These are phyloP conservation scores for Cheilosia urbana DNA, from an alignment of 2,888 invertebrate species.

Conservation along the genomic window DNA sequence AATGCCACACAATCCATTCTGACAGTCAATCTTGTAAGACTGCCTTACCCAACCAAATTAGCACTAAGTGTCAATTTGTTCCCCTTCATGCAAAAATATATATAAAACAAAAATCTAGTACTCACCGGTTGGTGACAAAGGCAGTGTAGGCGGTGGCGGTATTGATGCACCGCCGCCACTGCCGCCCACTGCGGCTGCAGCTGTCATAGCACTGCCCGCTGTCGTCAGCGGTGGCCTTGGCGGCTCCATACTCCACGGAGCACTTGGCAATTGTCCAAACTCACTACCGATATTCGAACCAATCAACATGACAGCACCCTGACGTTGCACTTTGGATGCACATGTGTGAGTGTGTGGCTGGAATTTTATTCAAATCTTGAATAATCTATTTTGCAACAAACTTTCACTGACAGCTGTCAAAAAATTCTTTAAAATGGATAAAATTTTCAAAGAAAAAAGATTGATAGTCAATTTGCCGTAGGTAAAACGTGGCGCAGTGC, in stretches of 20 bases:
- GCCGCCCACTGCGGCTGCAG: slow-evolving; percentile 62
- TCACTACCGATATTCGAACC: slow-evolving; percentile 80
- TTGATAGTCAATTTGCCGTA: slow-evolving; percentile 65
- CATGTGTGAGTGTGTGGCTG: slow-evolving; percentile 38
- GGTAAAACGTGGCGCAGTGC: slow-evolving; percentile 61
- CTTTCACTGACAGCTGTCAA: slow-evolving; percentile 61
- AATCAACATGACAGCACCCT: slow-evolving; percentile 79
- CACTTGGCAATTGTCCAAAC: slow-evolving; percentile 79
- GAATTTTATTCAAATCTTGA: slow-evolving; percentile 6
- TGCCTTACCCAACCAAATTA: slow-evolving; percentile 1
- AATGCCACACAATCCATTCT: neutral
- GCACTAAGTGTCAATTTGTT: neutral
- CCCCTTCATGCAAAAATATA: neutral
- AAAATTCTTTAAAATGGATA: neutral
- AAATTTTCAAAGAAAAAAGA: neutral
- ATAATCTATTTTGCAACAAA: slow-evolving; percentile 14
- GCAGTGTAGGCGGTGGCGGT: slow-evolving; percentile 84
- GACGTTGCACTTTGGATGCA: slow-evolving; percentile 51
- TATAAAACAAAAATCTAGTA: slow-evolving; percentile 11
- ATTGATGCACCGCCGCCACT: slow-evolving; percentile 79
- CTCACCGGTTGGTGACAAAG: slow-evolving; percentile 86
- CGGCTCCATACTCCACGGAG: slow-evolving; percentile 80
- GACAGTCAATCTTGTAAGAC: neutral
- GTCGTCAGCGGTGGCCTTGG: slow-evolving; percentile 76
- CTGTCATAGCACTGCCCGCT: slow-evolving; percentile 55